Percentiles rank a stretch among this genome's conserved stretches.
Evolutionary conservation across 1,140 invertebrate species (phyloP).

Genomic region (Gonatopus flavifemur): DNA sequence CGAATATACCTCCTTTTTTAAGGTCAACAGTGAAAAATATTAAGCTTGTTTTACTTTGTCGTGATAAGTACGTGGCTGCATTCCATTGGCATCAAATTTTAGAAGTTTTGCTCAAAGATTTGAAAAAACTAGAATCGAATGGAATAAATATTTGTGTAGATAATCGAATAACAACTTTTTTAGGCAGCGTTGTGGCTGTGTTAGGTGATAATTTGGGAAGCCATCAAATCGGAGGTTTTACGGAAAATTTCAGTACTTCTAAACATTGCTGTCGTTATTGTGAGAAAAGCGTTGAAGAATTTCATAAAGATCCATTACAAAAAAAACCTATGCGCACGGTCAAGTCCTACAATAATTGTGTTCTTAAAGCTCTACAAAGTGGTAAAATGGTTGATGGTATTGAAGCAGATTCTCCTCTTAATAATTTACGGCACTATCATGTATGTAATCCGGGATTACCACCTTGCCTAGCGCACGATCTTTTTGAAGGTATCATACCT

Average conservation of each 20-base stretch:
- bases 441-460: neutral
- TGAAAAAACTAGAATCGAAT: neutral
- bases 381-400: neutral
- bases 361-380: neutral
- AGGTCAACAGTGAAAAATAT: conserved; percentile 8
- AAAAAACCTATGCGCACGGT: neutral
- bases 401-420: neutral
- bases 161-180: neutral
- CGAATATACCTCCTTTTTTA: conserved; percentile 11
- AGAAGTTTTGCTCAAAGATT: neutral
- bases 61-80: conserved; percentile 20
- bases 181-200: neutral
- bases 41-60: conserved; percentile 18
- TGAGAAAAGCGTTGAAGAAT: neutral
- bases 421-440: neutral
- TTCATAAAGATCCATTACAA: neutral
- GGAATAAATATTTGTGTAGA: neutral
- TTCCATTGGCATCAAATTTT: conserved; percentile 11
- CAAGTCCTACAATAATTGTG: neutral
- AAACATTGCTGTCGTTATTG: neutral
- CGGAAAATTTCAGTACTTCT: neutral
- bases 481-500: neutral
- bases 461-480: neutral
- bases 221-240: neutral
- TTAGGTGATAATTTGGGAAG: too few species aligned